phyloP scores from a whole-genome alignment of 2,888 invertebrate genomes.

The Melangyna quadrimaculata region DNA sequence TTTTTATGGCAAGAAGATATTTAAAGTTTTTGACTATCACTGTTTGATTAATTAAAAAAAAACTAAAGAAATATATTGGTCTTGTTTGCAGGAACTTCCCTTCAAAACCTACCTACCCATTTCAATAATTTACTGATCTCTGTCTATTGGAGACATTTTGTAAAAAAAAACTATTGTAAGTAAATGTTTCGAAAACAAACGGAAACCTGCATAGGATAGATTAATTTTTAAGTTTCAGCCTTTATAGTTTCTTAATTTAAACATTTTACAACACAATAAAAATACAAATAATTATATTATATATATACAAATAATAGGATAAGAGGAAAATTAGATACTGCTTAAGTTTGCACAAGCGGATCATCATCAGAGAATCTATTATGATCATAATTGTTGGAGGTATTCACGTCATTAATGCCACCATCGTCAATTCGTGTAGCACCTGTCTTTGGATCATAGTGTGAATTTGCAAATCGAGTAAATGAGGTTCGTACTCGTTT shows the following conservation, averaged over 20 bases:
- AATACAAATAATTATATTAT: slow-evolving; percentile 45
- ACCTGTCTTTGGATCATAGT: slow-evolving; percentile 92
- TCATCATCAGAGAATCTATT: slow-evolving; percentile 95
- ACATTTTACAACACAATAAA: slow-evolving; percentile 64
- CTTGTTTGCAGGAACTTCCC: too few relatives aligned
- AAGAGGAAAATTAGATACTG: neutral
- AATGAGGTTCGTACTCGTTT: slow-evolving; percentile 89
- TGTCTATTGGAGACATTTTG: too few relatives aligned
- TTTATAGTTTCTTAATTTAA: slow-evolving; percentile 64
- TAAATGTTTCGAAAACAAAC: neutral
- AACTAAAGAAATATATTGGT: too few relatives aligned
- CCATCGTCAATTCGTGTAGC: slow-evolving; percentile 91
- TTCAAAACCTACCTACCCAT: too few relatives aligned
- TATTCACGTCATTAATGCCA: slow-evolving; percentile 87
- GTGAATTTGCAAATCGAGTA: slow-evolving; percentile 90
- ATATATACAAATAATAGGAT: slow-evolving; percentile 19
- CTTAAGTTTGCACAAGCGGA: slow-evolving; percentile 85
- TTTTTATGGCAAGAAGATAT: too few relatives aligned
- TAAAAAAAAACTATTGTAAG: neutral
- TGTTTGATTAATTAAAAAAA: too few relatives aligned
- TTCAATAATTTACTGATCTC: too few relatives aligned
- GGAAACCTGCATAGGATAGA: neutral
- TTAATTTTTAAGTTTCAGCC: slow-evolving; percentile 52
- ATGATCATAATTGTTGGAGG: slow-evolving; percentile 93
- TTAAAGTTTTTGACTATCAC: too few relatives aligned